Percentiles rank a stretch among this genome's conserved stretches.
These are phyloP conservation scores for Oconnorella tubifera DNA, from an alignment of 2,888 invertebrate genomes.

Conservation along the genomic window DNA sequence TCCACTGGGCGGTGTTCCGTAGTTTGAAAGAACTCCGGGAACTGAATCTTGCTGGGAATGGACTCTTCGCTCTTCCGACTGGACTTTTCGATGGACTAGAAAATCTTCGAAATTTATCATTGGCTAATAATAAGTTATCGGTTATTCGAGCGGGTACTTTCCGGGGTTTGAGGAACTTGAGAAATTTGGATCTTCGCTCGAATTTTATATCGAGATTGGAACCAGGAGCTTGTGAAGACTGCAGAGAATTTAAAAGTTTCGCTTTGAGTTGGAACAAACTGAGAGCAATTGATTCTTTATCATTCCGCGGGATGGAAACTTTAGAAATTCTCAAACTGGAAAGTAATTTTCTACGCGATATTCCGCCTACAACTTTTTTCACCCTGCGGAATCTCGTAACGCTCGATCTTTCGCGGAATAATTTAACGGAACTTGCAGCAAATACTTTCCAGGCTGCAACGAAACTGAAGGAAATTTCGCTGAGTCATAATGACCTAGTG, in stretches of 20 bases:
- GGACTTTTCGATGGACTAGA: slow-evolving; percentile 30
- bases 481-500: slow-evolving; percentile 21
- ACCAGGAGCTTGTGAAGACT: slow-evolving; percentile 25
- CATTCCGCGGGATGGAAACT: slow-evolving; percentile 29
- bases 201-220: slow-evolving; percentile 29
- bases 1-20: slow-evolving; percentile 35
- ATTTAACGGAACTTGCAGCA: slow-evolving; percentile 20
- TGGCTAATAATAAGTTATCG: slow-evolving; percentile 27
- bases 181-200: slow-evolving; percentile 21
- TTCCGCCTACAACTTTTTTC: slow-evolving; percentile 24
- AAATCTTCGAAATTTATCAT: slow-evolving; percentile 22
- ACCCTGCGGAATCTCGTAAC: slow-evolving; percentile 19
- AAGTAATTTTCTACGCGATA: slow-evolving; percentile 22
- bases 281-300: slow-evolving; percentile 11
- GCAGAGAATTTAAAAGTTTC: slow-evolving; percentile 21
- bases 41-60: slow-evolving; percentile 28
- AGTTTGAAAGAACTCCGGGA: slow-evolving; percentile 19
- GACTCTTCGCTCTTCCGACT: slow-evolving; percentile 30
- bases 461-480: slow-evolving; percentile 17
- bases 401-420: slow-evolving; percentile 26
- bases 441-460: slow-evolving; percentile 22
- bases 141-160: slow-evolving; percentile 21
- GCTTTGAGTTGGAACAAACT: slow-evolving; percentile 27
- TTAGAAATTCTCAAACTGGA: slow-evolving; percentile 27
- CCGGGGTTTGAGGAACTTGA: slow-evolving; percentile 17